phyloP scores from a whole-genome alignment of 2,797 vertebrate genomes.

The Momotus momota region DNA sequence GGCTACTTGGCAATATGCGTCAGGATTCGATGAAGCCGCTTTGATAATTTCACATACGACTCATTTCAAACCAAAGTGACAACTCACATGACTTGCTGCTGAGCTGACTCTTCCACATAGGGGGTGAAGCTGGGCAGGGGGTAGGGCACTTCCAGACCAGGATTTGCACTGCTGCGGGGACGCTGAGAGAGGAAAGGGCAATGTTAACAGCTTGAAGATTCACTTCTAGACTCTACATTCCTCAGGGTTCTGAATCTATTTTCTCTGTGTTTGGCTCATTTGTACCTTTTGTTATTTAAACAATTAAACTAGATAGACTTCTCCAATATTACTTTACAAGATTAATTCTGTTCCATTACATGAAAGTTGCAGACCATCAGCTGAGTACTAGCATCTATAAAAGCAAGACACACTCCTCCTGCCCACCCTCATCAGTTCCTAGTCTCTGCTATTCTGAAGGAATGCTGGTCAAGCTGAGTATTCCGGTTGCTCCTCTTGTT shows the following conservation, averaged over 20 bases:
- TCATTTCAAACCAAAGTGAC: background rate
- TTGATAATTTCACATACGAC: background rate
- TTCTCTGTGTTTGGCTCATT: background rate
- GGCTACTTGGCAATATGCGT: background rate
- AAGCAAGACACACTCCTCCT: background rate
- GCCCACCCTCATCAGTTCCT: accelerated
- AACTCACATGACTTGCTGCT: constrained; percentile 91
- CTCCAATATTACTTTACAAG: background rate
- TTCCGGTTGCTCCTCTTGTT: background rate
- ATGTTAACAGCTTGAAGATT: background rate
- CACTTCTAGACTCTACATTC: background rate
- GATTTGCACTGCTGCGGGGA: background rate
- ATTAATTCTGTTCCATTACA: background rate
- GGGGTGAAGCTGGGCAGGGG: constrained; percentile 85
- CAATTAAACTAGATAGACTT: background rate
- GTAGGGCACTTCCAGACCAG: background rate
- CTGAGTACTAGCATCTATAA: background rate
- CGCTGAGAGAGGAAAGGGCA: constrained; percentile 2
- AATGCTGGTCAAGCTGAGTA: background rate
- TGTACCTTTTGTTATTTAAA: background rate
- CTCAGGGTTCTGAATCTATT: background rate
- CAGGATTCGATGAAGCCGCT: background rate
- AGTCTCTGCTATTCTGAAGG: background rate
- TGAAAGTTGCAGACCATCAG: background rate
- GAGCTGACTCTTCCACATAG: constrained; percentile 90